A percentile compares a stretch with the other conserved stretches of the same genome.
phyloP scores from a whole-genome alignment of 2,797 vertebrate species.

The Dermochelys coriacea region DNA sequence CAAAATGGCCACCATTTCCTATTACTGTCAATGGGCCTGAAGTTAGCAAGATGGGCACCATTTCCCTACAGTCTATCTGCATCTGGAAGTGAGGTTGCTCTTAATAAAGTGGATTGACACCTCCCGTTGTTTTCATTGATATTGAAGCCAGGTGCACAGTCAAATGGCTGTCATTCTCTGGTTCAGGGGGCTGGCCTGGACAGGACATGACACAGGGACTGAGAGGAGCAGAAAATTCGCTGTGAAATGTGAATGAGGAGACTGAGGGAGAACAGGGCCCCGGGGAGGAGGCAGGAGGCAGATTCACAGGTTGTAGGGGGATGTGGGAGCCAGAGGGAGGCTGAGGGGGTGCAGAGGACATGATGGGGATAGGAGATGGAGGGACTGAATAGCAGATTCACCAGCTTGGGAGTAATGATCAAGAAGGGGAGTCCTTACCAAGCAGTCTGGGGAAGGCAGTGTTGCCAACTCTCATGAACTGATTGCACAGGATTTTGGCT shows the following conservation, averaged over 20 bases:
- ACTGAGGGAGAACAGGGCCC: too few relatives aligned
- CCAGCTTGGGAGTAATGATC: background rate
- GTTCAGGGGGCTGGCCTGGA: background rate
- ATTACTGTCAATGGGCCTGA: background rate
- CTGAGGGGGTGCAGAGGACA: background rate
- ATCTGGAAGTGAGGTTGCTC: background rate
- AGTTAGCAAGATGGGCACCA: too few relatives aligned
- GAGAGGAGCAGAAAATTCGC: background rate
- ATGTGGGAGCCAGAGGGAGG: background rate
- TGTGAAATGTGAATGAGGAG: background rate
- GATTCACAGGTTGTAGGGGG: background rate
- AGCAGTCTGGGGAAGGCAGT: background rate
- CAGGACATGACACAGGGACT: background rate
- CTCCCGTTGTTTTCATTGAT: background rate
- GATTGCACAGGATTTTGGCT: background rate
- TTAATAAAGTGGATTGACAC: background rate
- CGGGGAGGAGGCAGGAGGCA: too few relatives aligned
- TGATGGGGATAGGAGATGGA: background rate
- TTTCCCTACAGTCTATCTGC: background rate
- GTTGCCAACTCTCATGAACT: background rate
- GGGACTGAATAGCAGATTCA: background rate
- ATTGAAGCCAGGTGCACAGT: background rate
- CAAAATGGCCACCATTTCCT: background rate
- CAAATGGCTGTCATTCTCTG: background rate
- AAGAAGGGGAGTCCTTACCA: background rate